These are phyloP conservation scores for Muraenolepis orangiensis DNA, from an alignment of 2,797 vertebrate species.

Conservation along the genomic window DNA sequence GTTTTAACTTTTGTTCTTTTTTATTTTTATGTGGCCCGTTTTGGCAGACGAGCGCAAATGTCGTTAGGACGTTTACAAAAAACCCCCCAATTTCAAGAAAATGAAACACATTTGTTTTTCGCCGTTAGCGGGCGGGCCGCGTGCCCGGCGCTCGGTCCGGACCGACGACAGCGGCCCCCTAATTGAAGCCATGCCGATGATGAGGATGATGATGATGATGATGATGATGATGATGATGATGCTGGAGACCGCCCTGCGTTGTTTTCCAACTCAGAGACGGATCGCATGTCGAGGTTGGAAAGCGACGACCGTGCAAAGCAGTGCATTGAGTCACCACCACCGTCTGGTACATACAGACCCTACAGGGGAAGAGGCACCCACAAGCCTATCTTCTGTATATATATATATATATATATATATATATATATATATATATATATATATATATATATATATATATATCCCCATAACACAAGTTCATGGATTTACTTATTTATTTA, in stretches of 20 bases:
- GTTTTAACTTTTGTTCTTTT: neutral
- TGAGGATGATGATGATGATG: no score
- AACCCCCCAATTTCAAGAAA: neutral
- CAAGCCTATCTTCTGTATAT: neutral
- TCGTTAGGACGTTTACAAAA: neutral
- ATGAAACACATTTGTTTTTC: no score
- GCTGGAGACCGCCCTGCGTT: neutral
- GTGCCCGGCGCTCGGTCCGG: neutral
- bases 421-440: no score
- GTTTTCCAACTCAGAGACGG: neutral
- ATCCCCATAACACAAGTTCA: neutral
- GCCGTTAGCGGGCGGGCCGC: neutral
- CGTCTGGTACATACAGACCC: neutral
- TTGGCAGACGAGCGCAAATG: neutral
- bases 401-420: no score
- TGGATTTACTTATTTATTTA: neutral
- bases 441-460: no score
- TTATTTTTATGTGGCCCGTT: neutral
- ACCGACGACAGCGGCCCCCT: neutral
- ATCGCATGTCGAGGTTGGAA: neutral
- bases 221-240: no score
- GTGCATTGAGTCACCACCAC: neutral
- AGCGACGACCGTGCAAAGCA: no score
- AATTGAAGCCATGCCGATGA: neutral
- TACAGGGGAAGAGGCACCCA: neutral